Evolutionary conservation across 1,140 invertebrate species (phyloP), one percentile per base, ranked within the genome.

Genomic region (Sitodiplosis mosellana): DNA sequence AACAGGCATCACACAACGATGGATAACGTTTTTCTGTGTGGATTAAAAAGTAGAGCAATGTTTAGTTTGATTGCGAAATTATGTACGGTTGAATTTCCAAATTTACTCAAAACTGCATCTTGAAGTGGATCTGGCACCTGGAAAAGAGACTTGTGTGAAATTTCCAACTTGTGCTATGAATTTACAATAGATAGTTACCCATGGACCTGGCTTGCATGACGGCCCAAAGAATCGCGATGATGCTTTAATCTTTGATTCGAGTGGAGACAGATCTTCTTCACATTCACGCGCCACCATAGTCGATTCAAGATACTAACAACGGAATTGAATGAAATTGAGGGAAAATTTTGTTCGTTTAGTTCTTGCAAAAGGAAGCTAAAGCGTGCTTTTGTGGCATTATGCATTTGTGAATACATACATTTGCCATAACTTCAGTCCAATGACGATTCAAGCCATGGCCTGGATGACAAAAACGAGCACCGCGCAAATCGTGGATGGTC

Each of bases 201-300:
- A 90, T 5, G 77, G 73, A 2, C 86, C 87, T 21, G 86, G 77
- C 52, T 85, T 81, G 59, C 87, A 91, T 5, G 81, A 78, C 10
- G 71, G 64, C 15, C 73, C 70, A 60, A 90, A 89, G 61, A 74
- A 84, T 42, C 71, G 63, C 0, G 81, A 73, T 1, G 80, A 66
- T 0, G 78, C 71, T 33, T 73, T 73, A 19, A 88, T 68, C 45
- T 77, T 69, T 61, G 87, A 82, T 60, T 86, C 83, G 1, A 74
- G 68, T 1, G 84, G 56, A 0, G 81, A 80, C 20, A 80, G 59
- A 1, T 69, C 59, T 0, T 70, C 60, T 52, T 81, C 69, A 53
- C 84, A 87, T 7, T 73, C 67, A 48, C 74, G 70, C 1, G 73
- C 65, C 21, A 87, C 73, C 37, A 84, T 64, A 21, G 73, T 66